Conservation (phyloP, 2,888 invertebrate genomes). For the Catocala nupta region DNA sequence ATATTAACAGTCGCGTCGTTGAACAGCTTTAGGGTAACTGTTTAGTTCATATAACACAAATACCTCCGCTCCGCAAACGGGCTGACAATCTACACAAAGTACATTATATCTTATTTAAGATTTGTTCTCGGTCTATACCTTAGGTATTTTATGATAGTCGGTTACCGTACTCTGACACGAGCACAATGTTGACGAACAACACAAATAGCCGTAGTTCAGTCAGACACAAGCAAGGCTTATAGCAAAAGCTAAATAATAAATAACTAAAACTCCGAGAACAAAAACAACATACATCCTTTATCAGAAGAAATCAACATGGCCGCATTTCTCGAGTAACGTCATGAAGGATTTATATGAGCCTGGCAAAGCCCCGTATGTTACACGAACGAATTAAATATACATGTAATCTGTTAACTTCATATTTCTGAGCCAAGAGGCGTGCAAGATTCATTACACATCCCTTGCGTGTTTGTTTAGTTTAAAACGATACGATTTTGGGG, state of each 20-base stretch:
- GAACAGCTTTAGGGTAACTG: too few species aligned
- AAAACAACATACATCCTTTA: conserved; percentile 14
- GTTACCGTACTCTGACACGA: not conserved
- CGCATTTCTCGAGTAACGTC: conserved; percentile 39
- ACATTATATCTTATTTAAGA: too few species aligned
- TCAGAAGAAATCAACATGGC: conserved; percentile 32
- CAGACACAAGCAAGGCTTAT: not conserved
- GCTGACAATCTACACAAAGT: too few species aligned
- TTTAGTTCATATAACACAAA: too few species aligned
- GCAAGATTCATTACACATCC: conserved; percentile 55
- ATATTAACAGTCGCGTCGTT: too few species aligned
- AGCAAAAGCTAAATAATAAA: not conserved
- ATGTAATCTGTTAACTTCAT: conserved; percentile 67
- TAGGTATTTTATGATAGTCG: not conserved
- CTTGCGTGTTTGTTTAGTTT: conserved; percentile 16
- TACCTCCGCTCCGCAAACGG: too few species aligned
- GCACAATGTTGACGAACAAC: not conserved
- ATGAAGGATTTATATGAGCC: conserved; percentile 59
- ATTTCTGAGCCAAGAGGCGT: conserved; percentile 53
- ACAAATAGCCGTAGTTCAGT: not conserved
- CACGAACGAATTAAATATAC: conserved; percentile 63
- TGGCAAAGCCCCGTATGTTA: conserved; percentile 43
- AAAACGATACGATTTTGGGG: conserved; percentile 7
- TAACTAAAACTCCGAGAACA: conserved; percentile 7
- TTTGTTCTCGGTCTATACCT: not conserved